phyloP scores from a whole-genome alignment of 2,797 vertebrate genomes.

The Lagorchestes hirsutus region DNA sequence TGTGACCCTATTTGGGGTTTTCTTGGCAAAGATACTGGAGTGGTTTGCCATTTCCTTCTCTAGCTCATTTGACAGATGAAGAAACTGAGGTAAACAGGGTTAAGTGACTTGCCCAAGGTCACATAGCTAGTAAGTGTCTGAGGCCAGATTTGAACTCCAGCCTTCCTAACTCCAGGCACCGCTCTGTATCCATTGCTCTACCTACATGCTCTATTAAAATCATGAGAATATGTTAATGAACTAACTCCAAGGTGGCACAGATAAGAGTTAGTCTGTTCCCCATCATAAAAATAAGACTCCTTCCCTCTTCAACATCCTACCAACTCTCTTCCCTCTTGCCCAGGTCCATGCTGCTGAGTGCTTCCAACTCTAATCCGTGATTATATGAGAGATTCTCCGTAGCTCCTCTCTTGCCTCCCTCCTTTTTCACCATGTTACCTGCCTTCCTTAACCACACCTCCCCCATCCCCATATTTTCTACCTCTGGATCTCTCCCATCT shows the following conservation, averaged over 20 bases:
- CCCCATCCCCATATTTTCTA: background rate
- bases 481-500: background rate
- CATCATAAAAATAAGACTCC: background rate
- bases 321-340: background rate
- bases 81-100: background rate
- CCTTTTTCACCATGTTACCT: background rate
- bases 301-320: background rate
- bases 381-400: background rate
- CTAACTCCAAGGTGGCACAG: background rate
- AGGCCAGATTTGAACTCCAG: background rate
- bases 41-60: background rate
- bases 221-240: background rate
- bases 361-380: background rate
- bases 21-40: background rate
- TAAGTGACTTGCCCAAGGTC: background rate
- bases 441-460: background rate
- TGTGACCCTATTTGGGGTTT: background rate
- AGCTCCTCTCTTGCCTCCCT: too few species aligned
- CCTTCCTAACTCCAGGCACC: background rate
- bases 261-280: background rate
- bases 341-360: background rate
- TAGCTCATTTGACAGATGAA: background rate
- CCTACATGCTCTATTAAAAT: background rate
- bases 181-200: too few species aligned
- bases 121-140: background rate